These are phyloP conservation scores for Phoenicopterus ruber DNA, from an alignment of 2,113 vertebrate species.

Conservation along the genomic window DNA sequence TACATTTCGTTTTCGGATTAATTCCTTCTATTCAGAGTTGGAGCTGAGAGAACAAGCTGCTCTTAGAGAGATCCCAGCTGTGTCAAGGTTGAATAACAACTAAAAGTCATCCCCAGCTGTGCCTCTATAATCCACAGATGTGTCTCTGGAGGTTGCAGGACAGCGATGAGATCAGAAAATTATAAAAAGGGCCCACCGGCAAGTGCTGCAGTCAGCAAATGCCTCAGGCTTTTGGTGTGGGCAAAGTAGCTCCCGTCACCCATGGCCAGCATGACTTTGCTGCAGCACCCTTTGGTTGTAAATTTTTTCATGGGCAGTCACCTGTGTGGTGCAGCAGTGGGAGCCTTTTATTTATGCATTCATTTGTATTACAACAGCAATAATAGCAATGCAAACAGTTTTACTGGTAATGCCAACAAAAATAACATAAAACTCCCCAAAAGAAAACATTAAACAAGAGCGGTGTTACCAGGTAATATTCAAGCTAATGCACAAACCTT, in stretches of 20 bases:
- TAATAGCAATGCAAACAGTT: background rate
- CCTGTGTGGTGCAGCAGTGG: background rate
- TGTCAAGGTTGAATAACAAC: slow-evolving; percentile 42
- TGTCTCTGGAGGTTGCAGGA: background rate
- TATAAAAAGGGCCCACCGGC: background rate
- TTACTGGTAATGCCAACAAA: background rate
- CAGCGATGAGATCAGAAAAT: background rate
- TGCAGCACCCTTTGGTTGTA: background rate
- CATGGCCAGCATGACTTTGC: background rate
- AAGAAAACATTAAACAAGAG: background rate
- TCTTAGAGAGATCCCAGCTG: slow-evolving; percentile 38
- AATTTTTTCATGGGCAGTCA: background rate
- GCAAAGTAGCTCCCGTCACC: background rate
- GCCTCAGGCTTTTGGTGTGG: background rate
- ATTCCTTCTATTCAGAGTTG: slow-evolving; percentile 15
- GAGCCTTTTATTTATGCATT: background rate
- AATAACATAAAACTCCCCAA: background rate
- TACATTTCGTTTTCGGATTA: slow-evolving; percentile 40
- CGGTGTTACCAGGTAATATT: background rate
- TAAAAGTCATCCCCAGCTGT: background rate
- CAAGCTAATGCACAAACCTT: background rate
- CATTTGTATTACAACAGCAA: background rate
- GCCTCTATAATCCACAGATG: slow-evolving; percentile 15
- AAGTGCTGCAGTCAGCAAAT: background rate
- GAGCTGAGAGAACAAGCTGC: slow-evolving; percentile 41